Conservation (phyloP, 2,113 vertebrate species). For the Regulus satrapa region DNA sequence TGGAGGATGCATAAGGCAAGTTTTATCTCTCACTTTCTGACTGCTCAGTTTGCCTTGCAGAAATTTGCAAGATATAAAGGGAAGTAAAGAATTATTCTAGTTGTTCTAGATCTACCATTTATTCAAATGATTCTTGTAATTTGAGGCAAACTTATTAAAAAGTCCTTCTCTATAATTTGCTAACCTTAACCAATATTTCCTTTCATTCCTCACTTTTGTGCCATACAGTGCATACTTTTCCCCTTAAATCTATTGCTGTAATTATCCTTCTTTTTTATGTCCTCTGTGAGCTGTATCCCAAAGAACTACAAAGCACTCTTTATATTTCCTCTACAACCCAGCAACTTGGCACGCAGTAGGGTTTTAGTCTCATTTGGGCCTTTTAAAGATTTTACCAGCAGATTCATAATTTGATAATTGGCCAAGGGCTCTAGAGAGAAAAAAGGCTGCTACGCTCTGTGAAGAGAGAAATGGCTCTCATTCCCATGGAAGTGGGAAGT, state of each 20-base stretch:
- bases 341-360: not conserved
- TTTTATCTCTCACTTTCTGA: not conserved
- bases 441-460: not conserved
- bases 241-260: not conserved
- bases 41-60: not conserved
- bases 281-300: not conserved
- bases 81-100: not conserved
- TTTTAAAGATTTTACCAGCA: not conserved
- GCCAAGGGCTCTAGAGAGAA: not conserved
- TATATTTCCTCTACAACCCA: not conserved
- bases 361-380: not conserved
- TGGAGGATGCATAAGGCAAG: not conserved
- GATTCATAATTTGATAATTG: conserved; percentile 45
- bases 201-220: not conserved
- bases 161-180: not conserved
- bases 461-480: not conserved
- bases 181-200: not conserved
- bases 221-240: not conserved
- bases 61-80: not conserved
- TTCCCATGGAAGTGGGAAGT: not conserved
- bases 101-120: not conserved
- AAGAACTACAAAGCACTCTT: conserved; percentile 1
- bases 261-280: not conserved
- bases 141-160: not conserved
- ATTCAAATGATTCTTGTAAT: not conserved